Percentiles rank a stretch among this genome's conserved stretches.
Conservation (phyloP, 64 coral and sea anemone species). For the Montipora sp. region DNA sequence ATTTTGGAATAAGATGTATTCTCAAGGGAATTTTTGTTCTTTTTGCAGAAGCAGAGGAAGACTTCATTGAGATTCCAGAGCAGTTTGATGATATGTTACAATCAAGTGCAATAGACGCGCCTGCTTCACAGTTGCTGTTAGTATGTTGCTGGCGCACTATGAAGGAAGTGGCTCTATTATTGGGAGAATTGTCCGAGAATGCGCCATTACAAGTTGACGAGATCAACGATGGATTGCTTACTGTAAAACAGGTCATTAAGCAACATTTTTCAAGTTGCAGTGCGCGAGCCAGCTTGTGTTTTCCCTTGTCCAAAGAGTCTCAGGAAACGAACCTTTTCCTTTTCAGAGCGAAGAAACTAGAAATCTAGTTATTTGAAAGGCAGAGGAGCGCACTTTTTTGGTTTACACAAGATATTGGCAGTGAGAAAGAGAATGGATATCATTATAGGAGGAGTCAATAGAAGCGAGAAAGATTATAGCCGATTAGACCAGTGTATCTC, state of each 20-base stretch:
- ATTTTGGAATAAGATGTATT: background rate
- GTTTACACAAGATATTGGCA: too few species aligned
- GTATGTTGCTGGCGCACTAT: constrained; percentile 99
- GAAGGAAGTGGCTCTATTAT: constrained; percentile 93
- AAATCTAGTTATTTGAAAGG: too few species aligned
- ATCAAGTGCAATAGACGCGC: constrained; percentile 42
- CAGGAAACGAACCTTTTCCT: too few species aligned
- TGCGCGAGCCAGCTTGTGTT: background rate
- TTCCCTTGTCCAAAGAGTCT: background rate
- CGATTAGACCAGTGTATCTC: too few species aligned
- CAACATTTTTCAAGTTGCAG: background rate
- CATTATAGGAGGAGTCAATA: too few species aligned
- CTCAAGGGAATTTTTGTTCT: constrained; percentile 14
- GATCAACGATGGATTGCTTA: constrained; percentile 52
- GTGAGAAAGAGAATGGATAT: too few species aligned
- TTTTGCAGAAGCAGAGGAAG: constrained; percentile 1
- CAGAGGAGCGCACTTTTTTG: too few species aligned
- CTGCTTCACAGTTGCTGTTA: constrained; percentile 76
- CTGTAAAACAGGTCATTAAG: constrained; percentile 65
- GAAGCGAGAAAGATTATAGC: too few species aligned
- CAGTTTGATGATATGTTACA: constrained; percentile 10
- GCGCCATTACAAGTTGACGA: constrained; percentile 3
- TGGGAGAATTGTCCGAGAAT: constrained; percentile 88
- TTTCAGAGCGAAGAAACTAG: too few species aligned
- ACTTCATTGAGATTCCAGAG: background rate